Conservation (phyloP, 2,888 invertebrate species). For the Molorchus minor region DNA sequence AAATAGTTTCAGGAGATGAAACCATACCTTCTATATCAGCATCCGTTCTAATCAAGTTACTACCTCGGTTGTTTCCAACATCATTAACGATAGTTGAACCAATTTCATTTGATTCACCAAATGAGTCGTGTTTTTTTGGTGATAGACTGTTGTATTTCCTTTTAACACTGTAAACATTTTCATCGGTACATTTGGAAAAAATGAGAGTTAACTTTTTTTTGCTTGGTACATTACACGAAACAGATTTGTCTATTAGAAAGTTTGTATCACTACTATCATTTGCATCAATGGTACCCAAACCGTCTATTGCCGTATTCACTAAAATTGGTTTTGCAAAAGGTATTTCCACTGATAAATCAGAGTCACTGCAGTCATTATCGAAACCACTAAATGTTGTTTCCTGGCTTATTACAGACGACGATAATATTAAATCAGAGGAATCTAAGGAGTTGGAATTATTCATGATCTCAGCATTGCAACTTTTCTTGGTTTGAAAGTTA, state of each 20-base stretch:
- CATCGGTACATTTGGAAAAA: constrained; percentile 44
- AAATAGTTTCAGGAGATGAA: too few relatives aligned
- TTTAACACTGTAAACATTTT: constrained; percentile 43
- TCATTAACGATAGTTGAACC: too few relatives aligned
- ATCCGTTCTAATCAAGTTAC: too few relatives aligned
- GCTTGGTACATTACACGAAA: background rate
- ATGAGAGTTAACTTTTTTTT: constrained; percentile 40
- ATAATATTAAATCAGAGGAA: constrained; percentile 40
- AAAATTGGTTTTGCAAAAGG: constrained; percentile 20
- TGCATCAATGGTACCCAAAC: background rate
- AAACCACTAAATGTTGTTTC: constrained; percentile 34
- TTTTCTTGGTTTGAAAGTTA: constrained; percentile 33
- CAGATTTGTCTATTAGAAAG: background rate
- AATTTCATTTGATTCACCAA: too few relatives aligned
- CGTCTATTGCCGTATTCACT: constrained; percentile 8
- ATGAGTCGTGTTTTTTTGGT: background rate
- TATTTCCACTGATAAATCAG: constrained; percentile 27
- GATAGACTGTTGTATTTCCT: constrained; percentile 39
- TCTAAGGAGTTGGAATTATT: constrained; percentile 39
- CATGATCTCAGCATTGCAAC: constrained; percentile 40
- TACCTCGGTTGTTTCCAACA: too few relatives aligned
- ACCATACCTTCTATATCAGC: too few relatives aligned
- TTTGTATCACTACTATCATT: background rate
- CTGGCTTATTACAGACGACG: constrained; percentile 28
- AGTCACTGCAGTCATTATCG: constrained; percentile 14